Conservation (phyloP, 2,888 invertebrate genomes). For the Meloe dianella region DNA sequence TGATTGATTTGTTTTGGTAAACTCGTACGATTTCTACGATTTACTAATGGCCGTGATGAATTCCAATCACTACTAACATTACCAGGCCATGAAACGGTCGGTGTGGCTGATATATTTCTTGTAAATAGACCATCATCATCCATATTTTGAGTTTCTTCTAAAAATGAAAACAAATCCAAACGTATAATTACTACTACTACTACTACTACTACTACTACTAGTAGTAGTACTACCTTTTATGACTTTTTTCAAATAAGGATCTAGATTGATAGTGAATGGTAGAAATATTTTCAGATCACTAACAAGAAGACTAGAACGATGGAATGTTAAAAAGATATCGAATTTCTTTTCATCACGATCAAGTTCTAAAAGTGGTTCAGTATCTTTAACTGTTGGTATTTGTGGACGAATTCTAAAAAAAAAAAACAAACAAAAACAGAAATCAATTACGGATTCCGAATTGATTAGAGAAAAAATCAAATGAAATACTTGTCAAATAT, state of each 20-base stretch:
- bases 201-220: too few relatives aligned
- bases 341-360: constrained; percentile 95
- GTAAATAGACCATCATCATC: constrained; percentile 64
- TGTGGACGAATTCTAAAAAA: constrained; percentile 75
- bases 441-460: too few relatives aligned
- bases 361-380: constrained; percentile 86
- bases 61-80: constrained; percentile 23
- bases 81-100: constrained; percentile 35
- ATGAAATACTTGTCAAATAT: constrained; percentile 94
- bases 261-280: constrained; percentile 97
- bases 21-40: constrained; percentile 22
- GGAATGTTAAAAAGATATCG: constrained; percentile 90
- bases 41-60: constrained; percentile 22
- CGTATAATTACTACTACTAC: too few relatives aligned
- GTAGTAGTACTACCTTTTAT: constrained; percentile 97
- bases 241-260: constrained; percentile 96
- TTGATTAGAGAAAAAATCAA: constrained; percentile 35
- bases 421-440: too few relatives aligned
- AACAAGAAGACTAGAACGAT: constrained; percentile 82
- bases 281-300: constrained; percentile 93
- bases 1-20: constrained; percentile 22
- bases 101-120: constrained; percentile 30
- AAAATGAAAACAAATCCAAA: constrained; percentile 25
- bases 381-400: constrained; percentile 84
- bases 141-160: constrained; percentile 73